A percentile compares a stretch with the other conserved stretches of the same genome.
phyloP scores from a whole-genome alignment of 2,113 vertebrate species.

The Tinamus guttatus region DNA sequence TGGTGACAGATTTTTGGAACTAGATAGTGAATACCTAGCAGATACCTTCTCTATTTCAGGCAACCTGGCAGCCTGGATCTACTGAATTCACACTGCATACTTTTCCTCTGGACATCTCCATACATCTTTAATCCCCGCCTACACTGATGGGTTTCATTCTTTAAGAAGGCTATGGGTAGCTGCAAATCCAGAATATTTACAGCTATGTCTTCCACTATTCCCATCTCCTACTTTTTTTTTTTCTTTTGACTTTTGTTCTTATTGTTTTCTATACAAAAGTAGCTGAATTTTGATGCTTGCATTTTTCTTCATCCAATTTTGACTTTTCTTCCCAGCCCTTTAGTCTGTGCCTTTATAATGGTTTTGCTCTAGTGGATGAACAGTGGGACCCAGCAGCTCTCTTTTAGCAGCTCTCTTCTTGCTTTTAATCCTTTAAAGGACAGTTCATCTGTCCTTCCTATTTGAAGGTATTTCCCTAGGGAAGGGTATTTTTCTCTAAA shows the following conservation, averaged over 20 bases:
- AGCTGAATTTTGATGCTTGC: background rate
- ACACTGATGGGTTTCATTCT: background rate
- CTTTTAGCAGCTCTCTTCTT: background rate
- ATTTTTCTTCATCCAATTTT: background rate
- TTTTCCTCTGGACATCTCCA: background rate
- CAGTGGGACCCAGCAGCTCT: background rate
- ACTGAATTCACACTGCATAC: background rate
- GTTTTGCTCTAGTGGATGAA: background rate
- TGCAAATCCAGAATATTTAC: background rate
- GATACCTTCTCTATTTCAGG: background rate
- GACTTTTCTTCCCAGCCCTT: background rate
- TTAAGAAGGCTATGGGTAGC: background rate
- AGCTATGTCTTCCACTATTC: background rate
- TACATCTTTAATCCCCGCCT: background rate
- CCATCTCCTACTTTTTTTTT: background rate
- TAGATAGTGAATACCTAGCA: background rate
- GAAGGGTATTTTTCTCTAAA: background rate
- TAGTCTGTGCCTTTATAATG: background rate
- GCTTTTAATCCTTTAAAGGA: background rate
- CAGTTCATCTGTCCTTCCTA: background rate
- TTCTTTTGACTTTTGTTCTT: background rate
- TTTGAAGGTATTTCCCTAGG: slow-evolving; percentile 1
- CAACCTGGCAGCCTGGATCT: background rate
- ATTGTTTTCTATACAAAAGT: background rate
- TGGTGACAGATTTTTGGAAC: background rate